Conservation (phyloP, 2,113 vertebrate genomes). For the Centropus bengalensis region DNA sequence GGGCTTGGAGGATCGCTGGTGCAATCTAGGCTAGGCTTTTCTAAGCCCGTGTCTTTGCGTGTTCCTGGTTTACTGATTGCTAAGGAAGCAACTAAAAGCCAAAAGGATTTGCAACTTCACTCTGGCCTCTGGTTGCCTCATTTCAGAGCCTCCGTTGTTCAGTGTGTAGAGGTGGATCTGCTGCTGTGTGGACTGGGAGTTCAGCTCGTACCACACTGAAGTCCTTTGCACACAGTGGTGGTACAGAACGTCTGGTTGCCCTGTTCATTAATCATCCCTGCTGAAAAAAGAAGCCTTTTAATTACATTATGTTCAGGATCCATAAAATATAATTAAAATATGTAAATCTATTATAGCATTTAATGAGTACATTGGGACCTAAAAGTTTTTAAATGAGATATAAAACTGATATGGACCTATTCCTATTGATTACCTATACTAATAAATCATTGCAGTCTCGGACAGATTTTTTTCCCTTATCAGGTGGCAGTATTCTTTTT, state of each 20-base stretch:
- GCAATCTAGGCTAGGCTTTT: not conserved
- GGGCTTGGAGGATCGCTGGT: too few species aligned
- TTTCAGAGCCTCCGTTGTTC: not conserved
- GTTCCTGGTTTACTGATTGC: not conserved
- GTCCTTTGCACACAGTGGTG: not conserved
- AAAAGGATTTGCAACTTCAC: not conserved
- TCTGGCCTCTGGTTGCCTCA: not conserved
- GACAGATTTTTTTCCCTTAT: not conserved
- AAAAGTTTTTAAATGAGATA: conserved; percentile 77
- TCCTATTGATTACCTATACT: conserved; percentile 70
- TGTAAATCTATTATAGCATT: conserved; percentile 80
- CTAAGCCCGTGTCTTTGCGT: not conserved
- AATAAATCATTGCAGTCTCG: conserved; percentile 65
- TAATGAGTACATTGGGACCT: conserved; percentile 77
- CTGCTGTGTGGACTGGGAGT: not conserved
- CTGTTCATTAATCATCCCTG: conserved; percentile 70
- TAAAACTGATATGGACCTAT: conserved; percentile 74
- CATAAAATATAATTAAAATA: conserved; percentile 83
- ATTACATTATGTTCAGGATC: conserved; percentile 79
- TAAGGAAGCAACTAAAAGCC: not conserved
- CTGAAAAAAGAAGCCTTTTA: conserved; percentile 62
- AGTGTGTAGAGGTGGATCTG: not conserved
- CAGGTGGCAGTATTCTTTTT: not conserved
- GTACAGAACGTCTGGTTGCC: conserved; percentile 1
- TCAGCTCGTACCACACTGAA: not conserved